These are phyloP conservation scores for Channa striata DNA, from an alignment of 2,797 vertebrate species.

Conservation along the genomic window DNA sequence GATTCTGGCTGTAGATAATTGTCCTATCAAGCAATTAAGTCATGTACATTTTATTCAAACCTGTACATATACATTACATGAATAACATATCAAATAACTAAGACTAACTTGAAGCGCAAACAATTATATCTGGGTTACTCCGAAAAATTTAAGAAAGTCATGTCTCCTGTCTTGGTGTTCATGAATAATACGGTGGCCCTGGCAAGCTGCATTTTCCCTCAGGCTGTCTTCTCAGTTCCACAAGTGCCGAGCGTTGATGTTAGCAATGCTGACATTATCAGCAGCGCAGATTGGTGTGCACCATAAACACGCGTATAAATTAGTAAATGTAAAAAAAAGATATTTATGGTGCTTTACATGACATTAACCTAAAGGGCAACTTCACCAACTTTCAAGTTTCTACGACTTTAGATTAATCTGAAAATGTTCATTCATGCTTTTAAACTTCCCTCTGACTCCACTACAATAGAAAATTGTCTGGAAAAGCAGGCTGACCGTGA, in stretches of 20 bases:
- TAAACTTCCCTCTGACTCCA: too few species aligned
- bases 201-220: conserved; percentile 20
- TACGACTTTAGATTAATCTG: too few species aligned
- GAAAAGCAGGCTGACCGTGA: too few species aligned
- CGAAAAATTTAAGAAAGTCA: neutral
- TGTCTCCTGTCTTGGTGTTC: conserved; percentile 2
- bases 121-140: neutral
- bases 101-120: neutral
- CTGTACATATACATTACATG: neutral
- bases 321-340: neutral
- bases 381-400: too few species aligned
- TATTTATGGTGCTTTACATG: neutral
- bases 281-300: too few species aligned
- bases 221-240: conserved; percentile 15
- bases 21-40: neutral
- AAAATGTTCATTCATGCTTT: too few species aligned
- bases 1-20: conserved; percentile 19
- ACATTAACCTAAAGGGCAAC: too few species aligned
- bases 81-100: neutral
- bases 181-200: conserved; percentile 15
- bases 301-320: neutral
- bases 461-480: too few species aligned
- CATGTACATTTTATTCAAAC: conserved; percentile 10
- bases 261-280: too few species aligned
- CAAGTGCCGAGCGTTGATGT: neutral